Conservation (phyloP, 2,113 vertebrate species). For the Cyanocitta stelleri region DNA sequence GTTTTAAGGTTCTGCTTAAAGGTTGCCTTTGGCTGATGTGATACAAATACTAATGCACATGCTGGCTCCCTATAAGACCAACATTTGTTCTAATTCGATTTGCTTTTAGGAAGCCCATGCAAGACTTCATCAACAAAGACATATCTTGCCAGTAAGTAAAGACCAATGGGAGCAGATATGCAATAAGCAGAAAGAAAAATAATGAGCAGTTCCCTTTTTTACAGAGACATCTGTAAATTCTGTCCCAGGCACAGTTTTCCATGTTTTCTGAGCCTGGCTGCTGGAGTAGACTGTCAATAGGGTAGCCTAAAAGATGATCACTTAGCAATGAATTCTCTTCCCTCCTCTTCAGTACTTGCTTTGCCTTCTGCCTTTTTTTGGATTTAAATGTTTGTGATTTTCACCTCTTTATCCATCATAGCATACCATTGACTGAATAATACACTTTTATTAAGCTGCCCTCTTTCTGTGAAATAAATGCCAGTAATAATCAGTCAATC, state of each 20-base stretch:
- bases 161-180: not conserved
- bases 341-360: conserved; percentile 12
- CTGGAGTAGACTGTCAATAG: not conserved
- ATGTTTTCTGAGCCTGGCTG: not conserved
- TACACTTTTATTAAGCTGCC: conserved; percentile 53
- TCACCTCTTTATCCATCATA: conserved; percentile 56
- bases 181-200: not conserved
- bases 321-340: not conserved
- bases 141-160: not conserved
- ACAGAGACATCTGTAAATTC: not conserved
- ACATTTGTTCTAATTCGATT: not conserved
- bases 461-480: conserved; percentile 60
- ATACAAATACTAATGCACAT: rapidly evolving
- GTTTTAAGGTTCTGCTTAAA: not conserved
- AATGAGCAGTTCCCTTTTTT: not conserved
- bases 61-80: not conserved
- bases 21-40: not conserved
- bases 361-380: conserved; percentile 43
- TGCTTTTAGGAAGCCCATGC: not conserved
- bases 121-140: not conserved
- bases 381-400: conserved; percentile 62
- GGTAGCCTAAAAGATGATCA: not conserved
- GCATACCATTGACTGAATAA: conserved; percentile 51
- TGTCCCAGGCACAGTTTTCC: not conserved
- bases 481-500: conserved; percentile 65